phyloP scores from a whole-genome alignment of 2,113 vertebrate genomes.

The Trachemys scripta region DNA sequence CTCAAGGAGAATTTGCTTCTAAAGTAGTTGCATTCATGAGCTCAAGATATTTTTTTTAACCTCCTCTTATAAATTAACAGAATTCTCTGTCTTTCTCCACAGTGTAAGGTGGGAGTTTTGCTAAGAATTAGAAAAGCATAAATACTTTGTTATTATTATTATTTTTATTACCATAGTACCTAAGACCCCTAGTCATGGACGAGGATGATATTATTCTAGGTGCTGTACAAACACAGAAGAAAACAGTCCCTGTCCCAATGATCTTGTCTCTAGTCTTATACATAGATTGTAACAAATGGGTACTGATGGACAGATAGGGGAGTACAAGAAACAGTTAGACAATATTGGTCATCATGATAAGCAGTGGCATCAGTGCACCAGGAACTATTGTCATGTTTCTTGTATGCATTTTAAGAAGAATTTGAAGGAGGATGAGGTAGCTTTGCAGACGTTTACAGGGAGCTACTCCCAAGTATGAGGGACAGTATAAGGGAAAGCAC shows the following conservation, averaged over 20 bases:
- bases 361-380: neutral
- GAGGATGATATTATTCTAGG: neutral
- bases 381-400: neutral
- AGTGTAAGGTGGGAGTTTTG: neutral
- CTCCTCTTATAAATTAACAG: neutral
- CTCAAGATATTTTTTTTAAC: neutral
- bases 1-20: neutral
- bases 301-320: too few relatives aligned
- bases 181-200: neutral
- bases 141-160: neutral
- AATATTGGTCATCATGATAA: neutral
- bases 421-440: neutral
- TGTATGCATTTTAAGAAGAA: neutral
- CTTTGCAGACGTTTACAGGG: neutral
- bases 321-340: neutral
- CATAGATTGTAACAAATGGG: neutral
- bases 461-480: neutral
- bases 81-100: neutral
- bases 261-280: neutral
- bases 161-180: neutral
- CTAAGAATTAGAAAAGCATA: neutral
- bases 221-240: neutral
- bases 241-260: neutral
- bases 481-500: neutral
- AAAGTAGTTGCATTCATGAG: neutral